Evolutionary conservation across 2,113 vertebrate genomes (phyloP).

Genomic region (Coreoperca whiteheadi): DNA sequence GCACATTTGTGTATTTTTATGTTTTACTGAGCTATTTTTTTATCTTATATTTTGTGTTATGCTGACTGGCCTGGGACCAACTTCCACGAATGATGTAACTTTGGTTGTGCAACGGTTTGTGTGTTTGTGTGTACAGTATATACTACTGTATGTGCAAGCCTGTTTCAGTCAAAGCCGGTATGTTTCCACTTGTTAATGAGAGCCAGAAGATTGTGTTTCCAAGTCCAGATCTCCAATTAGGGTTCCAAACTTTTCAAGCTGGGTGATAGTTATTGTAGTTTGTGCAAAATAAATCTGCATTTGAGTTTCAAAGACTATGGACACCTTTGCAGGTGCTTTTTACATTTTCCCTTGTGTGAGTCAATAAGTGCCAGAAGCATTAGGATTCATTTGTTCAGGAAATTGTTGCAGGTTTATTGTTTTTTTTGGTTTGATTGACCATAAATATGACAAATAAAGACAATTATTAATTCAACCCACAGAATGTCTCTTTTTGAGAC

Average conservation of each 20-base stretch:
- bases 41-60: constrained; percentile 3
- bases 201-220: constrained; percentile 2
- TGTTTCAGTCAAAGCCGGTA: neutral
- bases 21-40: neutral
- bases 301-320: constrained; percentile 1
- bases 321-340: constrained; percentile 8
- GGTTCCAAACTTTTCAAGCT: neutral
- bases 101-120: neutral
- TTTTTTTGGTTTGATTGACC: constrained; percentile 1
- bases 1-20: neutral
- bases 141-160: neutral
- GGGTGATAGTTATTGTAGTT: neutral
- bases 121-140: neutral
- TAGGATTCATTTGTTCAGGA: constrained; percentile 28
- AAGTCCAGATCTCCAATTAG: constrained; percentile 1
- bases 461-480: constrained; percentile 2
- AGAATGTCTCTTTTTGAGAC: neutral
- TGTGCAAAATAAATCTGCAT: neutral
- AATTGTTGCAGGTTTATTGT: neutral
- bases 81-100: neutral
- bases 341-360: neutral
- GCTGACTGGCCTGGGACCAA: neutral
- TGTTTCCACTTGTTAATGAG: constrained; percentile 6
- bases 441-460: neutral
- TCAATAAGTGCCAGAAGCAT: neutral